Conservation (phyloP, 2,797 vertebrate genomes). For the Coendou prehensilis region DNA sequence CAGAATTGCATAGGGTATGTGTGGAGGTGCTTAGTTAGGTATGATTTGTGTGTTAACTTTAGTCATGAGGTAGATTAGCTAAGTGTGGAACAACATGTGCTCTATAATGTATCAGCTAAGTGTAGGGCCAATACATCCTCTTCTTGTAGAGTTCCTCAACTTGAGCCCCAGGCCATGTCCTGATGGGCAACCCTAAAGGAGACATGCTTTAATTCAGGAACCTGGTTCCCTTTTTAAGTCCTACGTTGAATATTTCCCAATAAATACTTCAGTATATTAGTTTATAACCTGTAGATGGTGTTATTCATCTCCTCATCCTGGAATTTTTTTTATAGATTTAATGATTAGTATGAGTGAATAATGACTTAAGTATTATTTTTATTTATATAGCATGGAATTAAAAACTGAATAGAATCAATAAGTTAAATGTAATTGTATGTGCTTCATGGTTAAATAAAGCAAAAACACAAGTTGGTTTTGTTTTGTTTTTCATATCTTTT, state of each 20-base stretch:
- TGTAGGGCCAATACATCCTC: slow-evolving; percentile 2
- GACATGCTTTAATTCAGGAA: background rate
- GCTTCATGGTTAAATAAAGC: slow-evolving; percentile 69
- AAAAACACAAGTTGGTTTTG: background rate
- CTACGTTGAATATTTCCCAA: background rate
- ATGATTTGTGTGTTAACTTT: slow-evolving; percentile 69
- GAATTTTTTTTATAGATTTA: slow-evolving; percentile 60
- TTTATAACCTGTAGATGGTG: slow-evolving; percentile 14
- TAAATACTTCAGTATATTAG: background rate
- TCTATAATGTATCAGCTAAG: slow-evolving; percentile 44
- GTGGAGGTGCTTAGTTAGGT: slow-evolving; percentile 29
- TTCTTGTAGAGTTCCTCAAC: slow-evolving; percentile 50
- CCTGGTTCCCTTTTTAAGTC: background rate
- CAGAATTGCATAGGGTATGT: slow-evolving; percentile 37
- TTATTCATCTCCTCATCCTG: slow-evolving; percentile 17
- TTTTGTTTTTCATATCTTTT: background rate
- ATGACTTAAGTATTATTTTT: slow-evolving; percentile 56
- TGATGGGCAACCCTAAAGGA: background rate
- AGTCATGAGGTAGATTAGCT: slow-evolving; percentile 62
- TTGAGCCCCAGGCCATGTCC: background rate
- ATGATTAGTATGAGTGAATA: slow-evolving; percentile 47
- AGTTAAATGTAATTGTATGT: slow-evolving; percentile 58
- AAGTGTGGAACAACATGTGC: slow-evolving; percentile 36
- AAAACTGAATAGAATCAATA: slow-evolving; percentile 23
- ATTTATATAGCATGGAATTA: slow-evolving; percentile 45